Conservation (phyloP, 2,113 vertebrate species). For the Otus sunia region DNA sequence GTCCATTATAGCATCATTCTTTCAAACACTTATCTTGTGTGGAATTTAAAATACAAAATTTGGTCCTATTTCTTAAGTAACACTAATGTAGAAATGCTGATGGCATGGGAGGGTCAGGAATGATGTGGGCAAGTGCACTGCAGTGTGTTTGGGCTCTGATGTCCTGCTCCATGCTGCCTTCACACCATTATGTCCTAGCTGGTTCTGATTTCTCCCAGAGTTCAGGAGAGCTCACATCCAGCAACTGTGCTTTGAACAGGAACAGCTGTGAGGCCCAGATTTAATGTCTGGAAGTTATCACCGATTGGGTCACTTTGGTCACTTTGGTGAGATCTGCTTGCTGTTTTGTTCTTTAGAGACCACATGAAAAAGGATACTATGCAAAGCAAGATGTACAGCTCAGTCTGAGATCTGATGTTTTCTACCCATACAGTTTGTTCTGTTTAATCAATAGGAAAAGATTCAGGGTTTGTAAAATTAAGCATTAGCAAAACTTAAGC, state of each 20-base stretch:
- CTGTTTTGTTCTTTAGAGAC: background rate
- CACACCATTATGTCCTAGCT: rapidly evolving
- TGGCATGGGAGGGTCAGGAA: background rate
- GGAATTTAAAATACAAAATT: background rate
- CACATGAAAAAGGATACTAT: background rate
- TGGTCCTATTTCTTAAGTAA: background rate
- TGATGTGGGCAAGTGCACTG: background rate
- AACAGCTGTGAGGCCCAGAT: background rate
- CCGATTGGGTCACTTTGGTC: background rate
- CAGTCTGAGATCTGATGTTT: background rate
- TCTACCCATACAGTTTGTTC: background rate
- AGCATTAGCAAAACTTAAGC: background rate
- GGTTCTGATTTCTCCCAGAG: rapidly evolving
- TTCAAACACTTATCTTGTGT: background rate
- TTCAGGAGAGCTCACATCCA: background rate
- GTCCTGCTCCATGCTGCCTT: background rate
- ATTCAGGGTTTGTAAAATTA: background rate
- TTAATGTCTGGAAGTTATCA: background rate
- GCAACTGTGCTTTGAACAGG: background rate
- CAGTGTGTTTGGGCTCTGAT: background rate
- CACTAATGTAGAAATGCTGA: background rate
- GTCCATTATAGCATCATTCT: background rate
- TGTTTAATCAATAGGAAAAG: background rate
- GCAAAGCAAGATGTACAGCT: background rate
- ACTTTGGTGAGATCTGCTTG: background rate